phyloP scores from a whole-genome alignment of 2,113 vertebrate genomes.

The Garra rufa region DNA sequence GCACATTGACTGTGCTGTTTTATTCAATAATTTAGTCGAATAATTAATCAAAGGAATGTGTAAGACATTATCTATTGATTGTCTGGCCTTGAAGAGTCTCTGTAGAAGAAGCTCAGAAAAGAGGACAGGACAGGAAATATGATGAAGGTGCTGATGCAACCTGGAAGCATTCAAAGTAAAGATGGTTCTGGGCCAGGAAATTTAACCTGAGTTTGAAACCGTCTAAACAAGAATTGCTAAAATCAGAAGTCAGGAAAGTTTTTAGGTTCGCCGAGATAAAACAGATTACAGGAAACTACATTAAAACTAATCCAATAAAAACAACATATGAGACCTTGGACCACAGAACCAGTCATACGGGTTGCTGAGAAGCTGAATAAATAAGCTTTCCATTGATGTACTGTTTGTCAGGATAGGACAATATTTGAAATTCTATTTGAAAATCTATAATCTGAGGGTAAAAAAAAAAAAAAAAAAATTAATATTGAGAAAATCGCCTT shows the following conservation, averaged over 20 bases:
- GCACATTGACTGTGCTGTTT: neutral
- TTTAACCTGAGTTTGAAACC: neutral
- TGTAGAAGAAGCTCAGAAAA: neutral
- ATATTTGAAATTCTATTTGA: too few species aligned
- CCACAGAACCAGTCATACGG: too few species aligned
- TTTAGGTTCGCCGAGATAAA: neutral
- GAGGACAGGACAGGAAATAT: neutral
- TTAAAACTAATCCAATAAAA: neutral
- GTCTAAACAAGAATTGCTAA: neutral
- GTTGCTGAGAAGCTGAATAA: too few species aligned
- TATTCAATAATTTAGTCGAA: constrained; percentile 3
- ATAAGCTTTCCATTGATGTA: too few species aligned
- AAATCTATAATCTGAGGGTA: too few species aligned
- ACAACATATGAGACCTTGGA: too few species aligned
- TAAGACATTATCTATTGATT: neutral
- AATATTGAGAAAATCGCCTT: too few species aligned
- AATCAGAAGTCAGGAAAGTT: too few species aligned
- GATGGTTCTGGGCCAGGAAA: neutral
- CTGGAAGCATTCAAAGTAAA: neutral
- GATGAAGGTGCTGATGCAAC: neutral
- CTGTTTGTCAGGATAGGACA: too few species aligned
- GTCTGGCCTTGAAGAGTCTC: neutral
- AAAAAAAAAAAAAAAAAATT: too few species aligned
- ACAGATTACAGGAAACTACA: neutral
- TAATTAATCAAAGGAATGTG: neutral